Base-by-base conservation (phyloP, 2,888 invertebrate genomes). In the Drosophila aldrichi region DNA sequence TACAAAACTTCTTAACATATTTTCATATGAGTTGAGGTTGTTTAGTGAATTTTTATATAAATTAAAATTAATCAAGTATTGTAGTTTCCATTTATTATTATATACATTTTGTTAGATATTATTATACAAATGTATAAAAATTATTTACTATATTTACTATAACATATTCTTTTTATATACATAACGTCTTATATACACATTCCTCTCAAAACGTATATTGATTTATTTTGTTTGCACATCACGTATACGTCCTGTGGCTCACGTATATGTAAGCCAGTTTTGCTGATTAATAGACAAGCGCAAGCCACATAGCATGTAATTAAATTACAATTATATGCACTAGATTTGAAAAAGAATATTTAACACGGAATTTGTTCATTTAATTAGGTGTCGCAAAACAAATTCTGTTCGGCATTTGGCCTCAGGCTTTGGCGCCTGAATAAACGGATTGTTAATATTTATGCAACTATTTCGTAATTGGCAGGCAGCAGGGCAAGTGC, bases 301-400 rank as follows among this genome's bases (percentile, higher is more conserved):
- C 12, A 57, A n/a, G 48, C 65, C 86, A 20, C 71, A 78, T 29
- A 32, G 49, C 32, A 49, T 40, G 10, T 70, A 48, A 80, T 63
- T 77, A n/a, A 66, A 81, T 81, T 63, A 70, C 43, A 65, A 70
- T 60, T 40, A 57, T 54, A 25, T 44, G 51, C 51, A 44, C 38
- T 61, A 16, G 7, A 70, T 51, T 44, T 38, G 36, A 40, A 25
- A 18, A 34, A 49, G 22, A 36, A 43, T 40, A 46, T 40, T 40
- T 51, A 55, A 57, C 40, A 43, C 34, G 6, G 44, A 40, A 63
- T 40, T 20, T 34, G 41, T 63, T 25, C 20, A 46, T 72, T 60
- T 60, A 71, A 72, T 77, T 60, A 51, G 64, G 46, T 41, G 36
- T 22, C 49, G 56, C 67, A 62, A 77, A 76, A 82, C 61, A 86